Evolutionary conservation across 2,888 invertebrate species (phyloP).

Genomic region (Phortica okadai): DNA sequence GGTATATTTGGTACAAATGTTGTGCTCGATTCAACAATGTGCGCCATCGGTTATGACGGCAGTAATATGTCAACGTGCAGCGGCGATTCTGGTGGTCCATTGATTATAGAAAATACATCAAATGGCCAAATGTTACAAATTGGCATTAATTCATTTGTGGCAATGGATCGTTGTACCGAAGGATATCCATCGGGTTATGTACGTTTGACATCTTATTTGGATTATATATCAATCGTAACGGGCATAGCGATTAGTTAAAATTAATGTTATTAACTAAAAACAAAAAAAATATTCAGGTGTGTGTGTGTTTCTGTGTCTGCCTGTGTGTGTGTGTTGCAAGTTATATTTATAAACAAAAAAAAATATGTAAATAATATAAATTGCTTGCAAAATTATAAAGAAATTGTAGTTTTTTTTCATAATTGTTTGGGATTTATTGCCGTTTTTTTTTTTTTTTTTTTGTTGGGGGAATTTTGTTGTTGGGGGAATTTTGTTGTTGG

Average conservation of each 20-base stretch:
- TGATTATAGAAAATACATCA: constrained; percentile 53
- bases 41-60: constrained; percentile 61
- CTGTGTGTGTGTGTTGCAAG: not conserved
- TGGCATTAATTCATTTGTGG: constrained; percentile 74
- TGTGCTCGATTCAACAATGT: constrained; percentile 64
- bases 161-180: constrained; percentile 67
- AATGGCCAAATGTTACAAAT: constrained; percentile 62
- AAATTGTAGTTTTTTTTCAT: too few relatives aligned
- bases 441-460: too few relatives aligned
- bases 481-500: too few relatives aligned
- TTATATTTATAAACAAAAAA: not conserved
- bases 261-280: too few relatives aligned
- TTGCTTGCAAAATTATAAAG: too few relatives aligned
- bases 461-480: too few relatives aligned
- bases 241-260: constrained; percentile 45
- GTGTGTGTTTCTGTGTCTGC: not conserved
- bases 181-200: constrained; percentile 71
- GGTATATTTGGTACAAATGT: constrained; percentile 54
- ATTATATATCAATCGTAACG: constrained; percentile 60
- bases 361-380: not conserved
- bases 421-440: not conserved
- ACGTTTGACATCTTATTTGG: constrained; percentile 66
- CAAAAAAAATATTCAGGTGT: not conserved
- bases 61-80: constrained; percentile 71
- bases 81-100: constrained; percentile 74